Percentiles rank a stretch among this genome's conserved stretches.
phyloP scores from a whole-genome alignment of 2,888 invertebrate species.

The Chloroclystis v-ata region DNA sequence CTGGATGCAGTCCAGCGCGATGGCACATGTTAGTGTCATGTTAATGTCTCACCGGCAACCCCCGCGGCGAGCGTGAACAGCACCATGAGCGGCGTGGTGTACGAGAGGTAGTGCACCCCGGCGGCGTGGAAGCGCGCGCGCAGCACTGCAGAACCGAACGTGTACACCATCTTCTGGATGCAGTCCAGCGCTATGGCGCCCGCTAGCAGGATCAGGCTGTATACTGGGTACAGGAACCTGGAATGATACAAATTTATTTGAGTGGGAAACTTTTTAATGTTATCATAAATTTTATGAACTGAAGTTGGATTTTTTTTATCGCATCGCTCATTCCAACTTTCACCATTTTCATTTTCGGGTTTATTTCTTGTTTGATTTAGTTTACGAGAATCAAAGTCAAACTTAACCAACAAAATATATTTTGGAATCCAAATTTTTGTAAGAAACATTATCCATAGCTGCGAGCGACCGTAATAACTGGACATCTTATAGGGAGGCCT shows the following conservation, averaged over 20 bases:
- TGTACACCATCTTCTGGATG: slow-evolving; percentile 83
- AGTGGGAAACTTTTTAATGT: too few species aligned
- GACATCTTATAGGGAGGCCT: too few species aligned
- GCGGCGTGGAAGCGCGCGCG: slow-evolving; percentile 48
- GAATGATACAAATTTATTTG: slow-evolving; percentile 19
- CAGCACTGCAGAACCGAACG: slow-evolving; percentile 52
- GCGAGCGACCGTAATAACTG: too few species aligned
- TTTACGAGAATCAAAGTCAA: too few species aligned
- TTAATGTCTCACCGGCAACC: slow-evolving; percentile 65
- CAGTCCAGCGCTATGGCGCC: slow-evolving; percentile 89
- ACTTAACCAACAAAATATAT: too few species aligned
- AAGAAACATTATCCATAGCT: too few species aligned
- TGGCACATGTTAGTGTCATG: slow-evolving; percentile 88
- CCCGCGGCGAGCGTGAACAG: slow-evolving; percentile 79
- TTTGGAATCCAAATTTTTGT: too few species aligned
- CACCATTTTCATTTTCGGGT: too few species aligned
- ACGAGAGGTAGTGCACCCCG: slow-evolving; percentile 83
- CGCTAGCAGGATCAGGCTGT: slow-evolving; percentile 91
- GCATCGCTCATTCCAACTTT: too few species aligned
- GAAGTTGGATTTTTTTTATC: too few species aligned
- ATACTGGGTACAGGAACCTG: slow-evolving; percentile 95
- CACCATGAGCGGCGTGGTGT: slow-evolving; percentile 85
- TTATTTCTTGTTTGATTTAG: too few species aligned
- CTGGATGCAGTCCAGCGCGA: slow-evolving; percentile 87
- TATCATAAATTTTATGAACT: too few species aligned